A percentile compares a stretch with the other conserved stretches of the same genome.
These are phyloP conservation scores for Eremophila alpestris DNA, from an alignment of 2,797 vertebrate genomes.

Conservation along the genomic window DNA sequence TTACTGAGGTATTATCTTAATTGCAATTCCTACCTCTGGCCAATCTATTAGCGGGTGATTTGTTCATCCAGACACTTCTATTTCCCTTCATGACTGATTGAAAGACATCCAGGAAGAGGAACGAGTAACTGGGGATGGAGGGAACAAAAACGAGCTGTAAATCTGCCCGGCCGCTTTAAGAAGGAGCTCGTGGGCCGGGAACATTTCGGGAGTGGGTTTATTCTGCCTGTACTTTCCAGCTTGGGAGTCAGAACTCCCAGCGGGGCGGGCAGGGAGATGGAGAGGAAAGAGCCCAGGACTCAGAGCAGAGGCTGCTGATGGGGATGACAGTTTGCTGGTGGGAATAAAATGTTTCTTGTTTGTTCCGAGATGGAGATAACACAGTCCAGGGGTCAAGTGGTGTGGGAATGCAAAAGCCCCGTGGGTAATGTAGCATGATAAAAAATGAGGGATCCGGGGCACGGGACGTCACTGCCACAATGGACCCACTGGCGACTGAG, in stretches of 20 bases:
- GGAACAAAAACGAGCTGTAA: not conserved
- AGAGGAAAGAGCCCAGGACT: not conserved
- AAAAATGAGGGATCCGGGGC: conserved; percentile 73
- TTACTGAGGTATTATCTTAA: not conserved
- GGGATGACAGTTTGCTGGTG: conserved; percentile 61
- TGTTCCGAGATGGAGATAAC: conserved; percentile 77
- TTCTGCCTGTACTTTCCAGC: not conserved
- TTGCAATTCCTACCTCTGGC: not conserved
- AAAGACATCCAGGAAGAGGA: not conserved
- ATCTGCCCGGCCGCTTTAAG: conserved; percentile 28
- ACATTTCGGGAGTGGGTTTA: not conserved
- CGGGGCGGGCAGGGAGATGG: not conserved
- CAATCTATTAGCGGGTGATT: not conserved
- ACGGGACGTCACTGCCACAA: not conserved
- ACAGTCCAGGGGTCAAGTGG: conserved; percentile 84
- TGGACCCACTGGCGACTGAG: not conserved
- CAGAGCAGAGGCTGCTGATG: conserved; percentile 40
- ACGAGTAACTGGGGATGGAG: not conserved
- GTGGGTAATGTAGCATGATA: conserved; percentile 81
- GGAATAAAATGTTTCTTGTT: conserved; percentile 78
- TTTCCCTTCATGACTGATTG: not conserved
- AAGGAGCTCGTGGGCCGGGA: not conserved
- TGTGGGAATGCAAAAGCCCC: conserved; percentile 78
- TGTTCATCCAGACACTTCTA: not conserved
- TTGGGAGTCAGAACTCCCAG: conserved; percentile 18